Base-by-base conservation (phyloP, 2,113 vertebrate genomes). In the Entelurus aequoreus region DNA sequence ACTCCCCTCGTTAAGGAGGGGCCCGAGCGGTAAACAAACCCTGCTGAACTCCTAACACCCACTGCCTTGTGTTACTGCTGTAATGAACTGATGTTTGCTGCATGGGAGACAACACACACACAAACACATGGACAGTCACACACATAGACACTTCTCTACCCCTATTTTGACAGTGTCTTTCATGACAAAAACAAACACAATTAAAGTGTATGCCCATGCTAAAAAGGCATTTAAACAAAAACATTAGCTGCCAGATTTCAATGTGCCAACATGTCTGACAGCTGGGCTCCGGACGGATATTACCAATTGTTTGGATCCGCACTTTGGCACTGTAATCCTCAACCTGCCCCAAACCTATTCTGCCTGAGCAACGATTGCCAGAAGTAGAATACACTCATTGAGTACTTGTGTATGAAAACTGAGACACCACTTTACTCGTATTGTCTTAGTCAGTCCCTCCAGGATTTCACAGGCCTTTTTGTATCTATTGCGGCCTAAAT, bases 11-110 rank as follows among this genome's bases (percentile, higher is more conserved):
- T 90, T 90, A 90, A 83, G 86, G 82, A 86, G 79, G 83, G 87
- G 83, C 87, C 82, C 68, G 74, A 84, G 86, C 77, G 81, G 79
- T 91, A 89, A 91, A 90, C 88, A 90, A 91, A 90, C 82, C 78
- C 79, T 46, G 74, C 79, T 84, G 84, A 88, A 86, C 87, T 87
- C 81, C 76, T 36, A 69, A 72, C 74, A 73, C 78, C 82, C 75
- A 83, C 80, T 54, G 84, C 81, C 82, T 74, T 72, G 5, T n/a
- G 16, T 38, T 57, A 19, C 37, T 11, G 11, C 55, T 80, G 79
- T 87, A 89, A 90, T 86, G 78, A 89, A 87, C 84, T 68, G 67
- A 78, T 78, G 85, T 72, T 87, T 74, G 79, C 80, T 70, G 72
- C 80, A 77, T 67, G 72, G 72, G 66, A 86, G 62, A 71, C 42